Conservation (phyloP, 2,797 vertebrate genomes). For the Schizopygopsis malacanthus region DNA sequence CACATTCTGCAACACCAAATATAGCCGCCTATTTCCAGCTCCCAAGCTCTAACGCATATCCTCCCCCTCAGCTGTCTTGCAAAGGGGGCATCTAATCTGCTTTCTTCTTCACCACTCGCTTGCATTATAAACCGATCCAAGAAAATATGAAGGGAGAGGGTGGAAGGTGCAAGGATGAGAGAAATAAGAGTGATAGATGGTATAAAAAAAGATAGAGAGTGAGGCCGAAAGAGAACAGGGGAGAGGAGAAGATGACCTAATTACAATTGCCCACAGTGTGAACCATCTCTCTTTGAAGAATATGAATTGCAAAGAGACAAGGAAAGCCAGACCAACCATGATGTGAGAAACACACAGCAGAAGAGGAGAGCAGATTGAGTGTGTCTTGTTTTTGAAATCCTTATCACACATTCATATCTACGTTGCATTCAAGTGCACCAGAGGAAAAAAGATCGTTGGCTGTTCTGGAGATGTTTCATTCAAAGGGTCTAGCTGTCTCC, state of each 20-base stretch:
- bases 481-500: conserved; percentile 5
- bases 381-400: conserved; percentile 54
- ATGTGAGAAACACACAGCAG: conserved; percentile 53
- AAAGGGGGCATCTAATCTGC: conserved; percentile 63
- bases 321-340: conserved; percentile 48
- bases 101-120: conserved; percentile 57
- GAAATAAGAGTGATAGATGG: conserved; percentile 32
- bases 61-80: conserved; percentile 67
- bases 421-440: conserved; percentile 27
- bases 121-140: conserved; percentile 62
- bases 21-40: conserved; percentile 70
- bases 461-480: conserved; percentile 28
- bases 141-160: conserved; percentile 54
- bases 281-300: conserved; percentile 59
- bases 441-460: conserved; percentile 9
- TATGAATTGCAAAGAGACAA: conserved; percentile 55
- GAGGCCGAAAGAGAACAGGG: conserved; percentile 30
- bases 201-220: conserved; percentile 43
- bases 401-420: conserved; percentile 44
- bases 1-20: conserved; percentile 65
- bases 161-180: conserved; percentile 45
- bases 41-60: conserved; percentile 62
- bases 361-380: conserved; percentile 28
- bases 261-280: conserved; percentile 61
- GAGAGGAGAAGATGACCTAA: conserved; percentile 54